Base-by-base conservation (phyloP, 2,888 invertebrate genomes). In the Cephus spinipes region DNA sequence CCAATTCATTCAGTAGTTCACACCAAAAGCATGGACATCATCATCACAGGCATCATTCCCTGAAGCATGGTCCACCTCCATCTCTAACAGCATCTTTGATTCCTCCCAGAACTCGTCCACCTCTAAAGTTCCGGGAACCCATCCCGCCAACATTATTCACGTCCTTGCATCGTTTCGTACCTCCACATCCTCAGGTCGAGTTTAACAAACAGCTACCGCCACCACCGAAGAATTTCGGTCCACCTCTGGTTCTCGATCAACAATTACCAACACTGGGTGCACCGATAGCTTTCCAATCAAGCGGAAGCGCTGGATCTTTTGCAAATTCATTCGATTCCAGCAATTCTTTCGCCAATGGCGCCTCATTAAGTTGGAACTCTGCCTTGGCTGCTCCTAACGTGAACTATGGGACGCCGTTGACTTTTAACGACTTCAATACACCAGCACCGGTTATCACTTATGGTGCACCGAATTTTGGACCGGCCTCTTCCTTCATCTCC, bases 71-170 rank as follows among this genome's bases (percentile, higher is more conserved):
- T 74, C 78, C 85, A n/a, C 84, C 87, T 3, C 80, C 84, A 3
- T 73, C 86, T 77, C 78, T 89, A 77, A 80, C 86, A 73, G 80
- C 85, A 76, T 76, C 89, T 83, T 80, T 90, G 36, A 82, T 86
- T 76, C 90, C 89, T 34, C 90, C 89, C 12, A 87, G 87, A 77
- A 89, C 81, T 77, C 88, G 87, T 76, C 89, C 88, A 15, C 96
- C 96, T 0, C 93, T 96, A 9, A 94, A 95, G 82, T 96, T 96
- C 90, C 93, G 96, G 73, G 95, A 96, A n/a, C 94, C 95, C 0
- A 95, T 96, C 0, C 96, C 96, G 0, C 93, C 94, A 75, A 95
- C 95, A 0, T 90, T 96, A 6, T 92, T 96, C 3, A 83, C 84
- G 4, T 83, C 83, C 35, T 75, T 95, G 94, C 76, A 94, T 95